Base-by-base conservation (phyloP, 2,888 invertebrate species). In the Clostera curtula region DNA sequence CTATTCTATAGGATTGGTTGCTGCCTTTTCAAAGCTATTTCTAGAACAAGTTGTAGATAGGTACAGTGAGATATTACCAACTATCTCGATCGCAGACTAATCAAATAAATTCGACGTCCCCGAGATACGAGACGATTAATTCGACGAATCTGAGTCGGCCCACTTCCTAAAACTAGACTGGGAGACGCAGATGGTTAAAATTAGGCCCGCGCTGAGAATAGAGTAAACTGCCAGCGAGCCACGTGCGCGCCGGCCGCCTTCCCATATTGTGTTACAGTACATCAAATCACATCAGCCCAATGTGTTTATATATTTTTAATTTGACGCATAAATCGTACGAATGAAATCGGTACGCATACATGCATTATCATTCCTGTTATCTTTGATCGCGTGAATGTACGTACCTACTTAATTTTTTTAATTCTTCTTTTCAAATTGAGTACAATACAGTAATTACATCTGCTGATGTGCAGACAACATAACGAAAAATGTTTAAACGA, bases 161-260 rank as follows among this genome's bases (percentile, higher is more conserved):
- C 74, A 80, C 79, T 79, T 83, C 80, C 80, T 79, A 79, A 77
- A 76, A 70, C 79, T 71, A 75, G 73, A 69, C 73, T 70, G 72
- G 59, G 77, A 77, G 75, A 80, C 82, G 77, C 76, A 79, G 64
- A 80, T 82, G 82, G 83, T 77, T 83, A 82, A 82, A 83, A 83
- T 83, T 82, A 83, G 83, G 68, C 56, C 49, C 63, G 63, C 65
- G 69, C 79, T 79, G 55, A 75, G 72, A 83, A 82, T 80, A 82
- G 80, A 70, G 71, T 74, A 71, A 79, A 79, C 74, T 66, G 65
- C 59, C 66, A 49, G 61, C 71, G 63, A 58, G 70, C 63, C 67
- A 63, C 72, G 58, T 56, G 49, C 52, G 59, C 59, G 56, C 63
- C 64, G 49, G 52, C 56, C 51, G 49, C 57, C 53, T 63, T 57